Conservation (phyloP, 2,797 vertebrate species). For the Syncerus caffer region DNA sequence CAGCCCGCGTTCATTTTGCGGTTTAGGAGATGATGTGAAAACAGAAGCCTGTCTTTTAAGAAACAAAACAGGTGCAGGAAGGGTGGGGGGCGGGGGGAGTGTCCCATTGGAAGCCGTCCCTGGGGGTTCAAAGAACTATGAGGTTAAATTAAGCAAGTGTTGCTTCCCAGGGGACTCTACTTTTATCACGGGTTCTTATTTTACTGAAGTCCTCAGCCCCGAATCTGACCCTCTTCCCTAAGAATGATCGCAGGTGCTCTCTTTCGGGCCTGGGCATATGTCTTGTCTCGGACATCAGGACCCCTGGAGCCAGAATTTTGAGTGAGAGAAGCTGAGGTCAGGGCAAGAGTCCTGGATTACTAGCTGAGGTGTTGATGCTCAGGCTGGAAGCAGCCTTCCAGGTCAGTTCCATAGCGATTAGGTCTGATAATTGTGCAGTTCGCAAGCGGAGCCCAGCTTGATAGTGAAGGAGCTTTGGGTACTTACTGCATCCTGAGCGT, state of each 20-base stretch:
- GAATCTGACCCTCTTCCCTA: not conserved
- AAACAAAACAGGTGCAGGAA: accelerated
- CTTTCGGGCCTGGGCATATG: not conserved
- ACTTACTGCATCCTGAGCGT: not conserved
- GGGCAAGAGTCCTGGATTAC: not conserved
- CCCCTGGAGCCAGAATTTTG: not conserved
- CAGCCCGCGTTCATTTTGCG: not conserved
- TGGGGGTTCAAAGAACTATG: not conserved
- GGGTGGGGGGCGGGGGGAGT: not conserved
- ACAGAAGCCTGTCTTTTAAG: not conserved
- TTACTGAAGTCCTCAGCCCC: not conserved
- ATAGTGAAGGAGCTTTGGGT: not conserved
- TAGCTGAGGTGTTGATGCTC: not conserved
- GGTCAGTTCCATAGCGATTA: not conserved
- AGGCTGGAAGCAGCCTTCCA: not conserved
- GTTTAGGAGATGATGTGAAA: not conserved
- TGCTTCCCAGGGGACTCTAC: not conserved
- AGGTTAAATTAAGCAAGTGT: conserved; percentile 13
- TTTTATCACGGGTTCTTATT: not conserved
- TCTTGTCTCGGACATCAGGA: not conserved
- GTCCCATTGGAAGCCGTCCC: not conserved
- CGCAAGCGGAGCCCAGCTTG: not conserved
- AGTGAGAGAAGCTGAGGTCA: not conserved
- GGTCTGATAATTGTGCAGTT: not conserved
- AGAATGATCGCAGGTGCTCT: not conserved